Evolutionary conservation across 2,113 vertebrate species (phyloP).

Genomic region (Chamaea fasciata): DNA sequence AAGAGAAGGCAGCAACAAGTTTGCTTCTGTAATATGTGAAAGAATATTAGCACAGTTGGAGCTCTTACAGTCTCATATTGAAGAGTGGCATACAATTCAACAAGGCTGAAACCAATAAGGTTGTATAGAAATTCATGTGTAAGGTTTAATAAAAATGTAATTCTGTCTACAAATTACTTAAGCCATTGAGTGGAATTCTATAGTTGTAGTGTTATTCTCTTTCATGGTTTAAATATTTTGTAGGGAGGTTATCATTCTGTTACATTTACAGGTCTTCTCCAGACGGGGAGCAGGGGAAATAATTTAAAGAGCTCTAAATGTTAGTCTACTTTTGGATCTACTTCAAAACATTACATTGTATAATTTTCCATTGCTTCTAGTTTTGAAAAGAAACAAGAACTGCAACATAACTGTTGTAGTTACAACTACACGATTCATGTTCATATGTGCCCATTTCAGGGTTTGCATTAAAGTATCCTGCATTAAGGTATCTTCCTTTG

Average conservation of each 20-base stretch:
- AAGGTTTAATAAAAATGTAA: constrained; percentile 1
- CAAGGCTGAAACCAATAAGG: not conserved
- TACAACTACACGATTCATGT: not conserved
- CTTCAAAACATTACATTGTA: constrained; percentile 18
- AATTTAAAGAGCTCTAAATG: not conserved
- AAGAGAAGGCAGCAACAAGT: not conserved
- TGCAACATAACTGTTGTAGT: not conserved
- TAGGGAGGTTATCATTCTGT: not conserved
- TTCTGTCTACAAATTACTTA: not conserved
- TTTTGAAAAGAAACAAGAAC: constrained; percentile 18
- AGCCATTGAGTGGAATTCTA: not conserved
- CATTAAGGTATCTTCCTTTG: not conserved
- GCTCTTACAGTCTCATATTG: not conserved
- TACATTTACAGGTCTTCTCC: not conserved
- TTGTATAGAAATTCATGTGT: not conserved
- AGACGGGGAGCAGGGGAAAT: not conserved
- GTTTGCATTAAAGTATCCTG: not conserved
- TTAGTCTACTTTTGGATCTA: not conserved
- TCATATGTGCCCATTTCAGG: not conserved
- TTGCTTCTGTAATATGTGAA: constrained; percentile 10
- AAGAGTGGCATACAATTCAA: not conserved
- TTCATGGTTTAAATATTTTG: not conserved
- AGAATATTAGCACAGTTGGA: constrained; percentile 7
- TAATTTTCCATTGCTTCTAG: constrained; percentile 16
- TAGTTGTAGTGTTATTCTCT: not conserved